Conservation (phyloP, 2,888 invertebrate species). For the Spilarctia lutea region DNA sequence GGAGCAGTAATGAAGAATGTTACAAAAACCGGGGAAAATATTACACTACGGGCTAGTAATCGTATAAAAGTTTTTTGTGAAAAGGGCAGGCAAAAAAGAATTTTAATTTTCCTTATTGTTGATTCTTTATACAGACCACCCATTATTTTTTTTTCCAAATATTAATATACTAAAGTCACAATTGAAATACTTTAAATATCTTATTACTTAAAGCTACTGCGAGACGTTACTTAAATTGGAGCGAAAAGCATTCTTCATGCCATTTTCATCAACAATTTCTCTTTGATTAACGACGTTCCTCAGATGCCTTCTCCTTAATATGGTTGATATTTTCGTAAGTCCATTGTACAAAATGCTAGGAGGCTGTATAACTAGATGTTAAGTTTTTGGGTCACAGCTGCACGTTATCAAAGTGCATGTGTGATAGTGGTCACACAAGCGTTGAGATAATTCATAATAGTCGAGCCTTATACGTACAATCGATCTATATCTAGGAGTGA, state of each 20-base stretch:
- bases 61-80: not conserved
- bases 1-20: too few relatives aligned
- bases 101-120: not conserved
- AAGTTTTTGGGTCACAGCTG: conserved; percentile 83
- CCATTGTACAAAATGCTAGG: conserved; percentile 36
- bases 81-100: not conserved
- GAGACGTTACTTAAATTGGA: not conserved
- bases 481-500: conserved; percentile 28
- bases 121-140: not conserved
- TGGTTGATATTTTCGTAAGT: conserved; percentile 41
- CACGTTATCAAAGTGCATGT: conserved; percentile 71
- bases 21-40: too few relatives aligned
- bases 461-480: conserved; percentile 58
- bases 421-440: conserved; percentile 66
- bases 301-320: conserved; percentile 45
- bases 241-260: not conserved
- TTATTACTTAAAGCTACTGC: not conserved
- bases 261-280: conserved; percentile 6
- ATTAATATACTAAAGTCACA: not conserved
- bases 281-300: conserved; percentile 5
- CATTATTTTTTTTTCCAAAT: not conserved
- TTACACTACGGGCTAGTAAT: too few relatives aligned
- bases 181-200: not conserved
- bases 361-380: conserved; percentile 55
- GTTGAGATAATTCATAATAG: conserved; percentile 69